Conservation (phyloP, 2,797 vertebrate species). For the Pogonophryne albipinna region DNA sequence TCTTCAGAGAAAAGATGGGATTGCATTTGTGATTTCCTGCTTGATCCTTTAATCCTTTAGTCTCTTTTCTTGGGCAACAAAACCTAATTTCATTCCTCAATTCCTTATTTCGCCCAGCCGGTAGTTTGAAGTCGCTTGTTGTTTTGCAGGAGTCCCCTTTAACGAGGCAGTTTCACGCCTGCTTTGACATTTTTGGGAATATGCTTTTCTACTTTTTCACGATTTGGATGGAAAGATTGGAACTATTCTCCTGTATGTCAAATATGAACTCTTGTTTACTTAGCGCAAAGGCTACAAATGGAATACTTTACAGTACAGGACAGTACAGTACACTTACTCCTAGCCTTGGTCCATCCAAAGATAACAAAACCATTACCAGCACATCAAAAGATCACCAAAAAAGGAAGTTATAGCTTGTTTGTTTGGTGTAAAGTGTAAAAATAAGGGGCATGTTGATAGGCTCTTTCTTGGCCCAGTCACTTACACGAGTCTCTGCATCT, state of each 20-base stretch:
- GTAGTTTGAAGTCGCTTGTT: constrained; percentile 48
- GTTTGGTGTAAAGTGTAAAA: not conserved
- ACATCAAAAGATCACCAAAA: not conserved
- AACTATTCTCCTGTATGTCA: not conserved
- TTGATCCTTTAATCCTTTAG: constrained; percentile 73
- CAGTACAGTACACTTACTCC: too few species aligned
- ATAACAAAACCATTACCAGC: not conserved
- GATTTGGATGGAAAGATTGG: constrained; percentile 6
- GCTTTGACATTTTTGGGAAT: not conserved
- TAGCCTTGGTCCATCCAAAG: not conserved
- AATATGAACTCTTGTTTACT: not conserved
- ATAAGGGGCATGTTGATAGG: not conserved
- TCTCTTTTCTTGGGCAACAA: constrained; percentile 68
- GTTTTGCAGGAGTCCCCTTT: constrained; percentile 33
- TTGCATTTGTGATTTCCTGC: constrained; percentile 77
- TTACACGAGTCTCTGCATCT: not conserved
- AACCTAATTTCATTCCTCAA: constrained; percentile 63
- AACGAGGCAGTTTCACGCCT: constrained; percentile 13
- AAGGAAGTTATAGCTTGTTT: not conserved
- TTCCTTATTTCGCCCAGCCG: constrained; percentile 41
- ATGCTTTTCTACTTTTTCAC: not conserved
- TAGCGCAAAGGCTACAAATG: not conserved
- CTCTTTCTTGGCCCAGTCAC: not conserved
- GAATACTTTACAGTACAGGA: too few species aligned
- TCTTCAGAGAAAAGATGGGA: constrained; percentile 62